A percentile compares a stretch with the other conserved stretches of the same genome.
Evolutionary conservation across 2,113 vertebrate species (phyloP).

Genomic region (Ranitomeya variabilis): DNA sequence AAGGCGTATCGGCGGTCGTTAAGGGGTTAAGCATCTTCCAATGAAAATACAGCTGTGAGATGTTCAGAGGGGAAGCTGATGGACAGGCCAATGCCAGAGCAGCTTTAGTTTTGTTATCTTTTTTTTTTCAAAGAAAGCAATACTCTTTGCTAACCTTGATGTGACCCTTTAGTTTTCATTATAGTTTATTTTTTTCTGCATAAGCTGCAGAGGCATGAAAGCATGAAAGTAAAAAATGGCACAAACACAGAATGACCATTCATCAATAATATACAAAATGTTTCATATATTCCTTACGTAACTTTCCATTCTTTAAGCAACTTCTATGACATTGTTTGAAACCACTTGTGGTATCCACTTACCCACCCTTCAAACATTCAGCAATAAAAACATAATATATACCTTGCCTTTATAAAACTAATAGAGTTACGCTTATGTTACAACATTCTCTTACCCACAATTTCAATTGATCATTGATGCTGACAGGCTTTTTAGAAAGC

Average conservation of each 20-base stretch:
- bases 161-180: background rate
- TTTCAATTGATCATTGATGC: constrained; percentile 47
- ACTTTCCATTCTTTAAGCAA: constrained; percentile 11
- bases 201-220: background rate
- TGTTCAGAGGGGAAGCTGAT: background rate
- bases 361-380: constrained; percentile 50
- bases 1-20: too few species aligned
- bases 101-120: background rate
- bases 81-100: background rate
- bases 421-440: constrained; percentile 43
- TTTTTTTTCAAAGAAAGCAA: background rate
- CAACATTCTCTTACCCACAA: constrained; percentile 43
- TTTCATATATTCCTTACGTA: constrained; percentile 11
- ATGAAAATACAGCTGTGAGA: too few species aligned
- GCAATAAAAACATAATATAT: constrained; percentile 54
- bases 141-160: constrained; percentile 1
- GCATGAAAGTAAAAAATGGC: constrained; percentile 23
- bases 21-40: too few species aligned
- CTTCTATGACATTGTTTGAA: constrained; percentile 50
- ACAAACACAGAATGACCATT: background rate
- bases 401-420: constrained; percentile 45
- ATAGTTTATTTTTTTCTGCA: constrained; percentile 6
- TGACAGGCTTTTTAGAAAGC: constrained; percentile 38
- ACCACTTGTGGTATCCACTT: constrained; percentile 50
- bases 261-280: constrained; percentile 36